Base-by-base conservation (phyloP, 2,888 invertebrate species). In the Ophion ventricosus region DNA sequence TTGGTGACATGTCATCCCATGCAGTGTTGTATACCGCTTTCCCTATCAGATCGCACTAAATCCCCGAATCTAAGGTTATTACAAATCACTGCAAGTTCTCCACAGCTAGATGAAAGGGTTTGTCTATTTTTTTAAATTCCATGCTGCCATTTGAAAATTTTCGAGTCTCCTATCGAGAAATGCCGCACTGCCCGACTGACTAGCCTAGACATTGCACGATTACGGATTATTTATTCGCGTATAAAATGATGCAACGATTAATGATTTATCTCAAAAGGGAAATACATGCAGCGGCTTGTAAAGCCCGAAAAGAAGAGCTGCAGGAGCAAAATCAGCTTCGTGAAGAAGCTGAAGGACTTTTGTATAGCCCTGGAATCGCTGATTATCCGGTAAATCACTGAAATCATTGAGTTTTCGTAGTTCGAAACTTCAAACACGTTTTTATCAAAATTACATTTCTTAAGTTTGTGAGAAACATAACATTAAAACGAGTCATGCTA, bases 41-140 rank as follows among this genome's bases (percentile, higher is more conserved):
- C 20, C 72, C 72, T 8, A 72, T 40, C 20, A 57, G 20, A 57
- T 57, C 23, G 40, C 72, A 72, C 72, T 72, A 11, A 25, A 29
- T 20, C 17, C 49, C 11, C 49, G 49, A 4, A 14, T 49, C 49
- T 11, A 49, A 11, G 49, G 17, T 49, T 49, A 49, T 49, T 49
- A 17, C 14, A 14, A 17, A 49, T 49, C 11, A 4, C 17, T 17
- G 49, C 2, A 2, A 49, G 4, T 0, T 49, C 17, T 49, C 49
- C 49, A 49, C 14, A 49, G 49, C 17, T 2, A 49, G 49, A 14
- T 49, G 4, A 17, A 49, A 11, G 17, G 17, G 17, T 14, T 17
- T 49, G 17, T 2, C 49, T 49, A 11, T 86, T 82, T 20, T 87
- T 49, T 43, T n/a, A n/a, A n/a, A n/a, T n/a, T n/a, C n/a, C n/a